Percentiles rank a stretch among this genome's conserved stretches.
Conservation (phyloP, 1,140 invertebrate genomes). For the Zaprionus camerounensis region DNA sequence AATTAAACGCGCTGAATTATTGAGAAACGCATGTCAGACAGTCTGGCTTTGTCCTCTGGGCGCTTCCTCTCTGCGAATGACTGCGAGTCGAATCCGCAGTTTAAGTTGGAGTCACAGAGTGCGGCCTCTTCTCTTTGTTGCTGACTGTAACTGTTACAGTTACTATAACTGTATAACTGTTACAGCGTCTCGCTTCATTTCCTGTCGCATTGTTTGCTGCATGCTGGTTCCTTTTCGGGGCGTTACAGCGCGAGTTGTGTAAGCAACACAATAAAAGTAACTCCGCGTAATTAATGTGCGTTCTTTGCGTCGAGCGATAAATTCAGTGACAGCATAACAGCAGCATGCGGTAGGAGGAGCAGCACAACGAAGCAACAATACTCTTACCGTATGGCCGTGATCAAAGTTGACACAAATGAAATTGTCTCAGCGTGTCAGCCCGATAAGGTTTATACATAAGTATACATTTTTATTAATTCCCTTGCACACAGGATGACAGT, state of each 20-base stretch:
- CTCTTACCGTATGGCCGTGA: not conserved
- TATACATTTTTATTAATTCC: not conserved
- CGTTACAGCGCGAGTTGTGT: slow-evolving; percentile 32
- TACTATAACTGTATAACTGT: slow-evolving; percentile 43
- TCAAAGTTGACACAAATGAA: no score
- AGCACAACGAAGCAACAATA: not conserved
- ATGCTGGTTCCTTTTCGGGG: slow-evolving; percentile 38
- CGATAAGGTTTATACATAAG: not conserved
- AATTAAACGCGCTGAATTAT: slow-evolving; percentile 78
- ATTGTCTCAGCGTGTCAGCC: no score
- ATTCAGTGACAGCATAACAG: slow-evolving; percentile 57
- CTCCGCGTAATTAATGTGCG: slow-evolving; percentile 80
- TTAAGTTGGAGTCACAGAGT: not conserved
- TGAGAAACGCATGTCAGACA: slow-evolving; percentile 58
- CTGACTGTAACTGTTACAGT: slow-evolving; percentile 32
- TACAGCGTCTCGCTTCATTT: slow-evolving; percentile 68
- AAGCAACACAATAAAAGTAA: slow-evolving; percentile 76
- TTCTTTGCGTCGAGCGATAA: slow-evolving; percentile 79
- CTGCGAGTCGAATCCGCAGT: not conserved
- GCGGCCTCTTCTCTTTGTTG: slow-evolving; percentile 9
- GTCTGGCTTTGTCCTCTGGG: slow-evolving; percentile 9
- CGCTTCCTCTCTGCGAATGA: not conserved
- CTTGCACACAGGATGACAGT: not conserved
- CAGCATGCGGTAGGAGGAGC: slow-evolving; percentile 11
- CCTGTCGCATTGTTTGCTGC: slow-evolving; percentile 79